phyloP scores from a whole-genome alignment of 2,113 vertebrate species.

The Cariama cristata region DNA sequence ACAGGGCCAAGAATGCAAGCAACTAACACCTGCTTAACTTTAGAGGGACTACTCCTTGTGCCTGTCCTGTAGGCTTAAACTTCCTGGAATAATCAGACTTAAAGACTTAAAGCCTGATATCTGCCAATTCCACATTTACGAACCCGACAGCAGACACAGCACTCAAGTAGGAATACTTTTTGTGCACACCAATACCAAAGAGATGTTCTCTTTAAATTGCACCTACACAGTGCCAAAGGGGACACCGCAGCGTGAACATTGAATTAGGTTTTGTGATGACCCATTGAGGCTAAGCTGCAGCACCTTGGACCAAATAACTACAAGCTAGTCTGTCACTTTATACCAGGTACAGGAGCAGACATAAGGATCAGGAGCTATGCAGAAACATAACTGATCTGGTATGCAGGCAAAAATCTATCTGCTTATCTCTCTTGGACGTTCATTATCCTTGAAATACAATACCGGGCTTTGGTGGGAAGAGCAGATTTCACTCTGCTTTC shows the following conservation, averaged over 20 bases:
- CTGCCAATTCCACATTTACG: not conserved
- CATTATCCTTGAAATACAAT: not conserved
- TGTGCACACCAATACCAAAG: not conserved
- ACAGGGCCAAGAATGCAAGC: not conserved
- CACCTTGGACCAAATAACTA: not conserved
- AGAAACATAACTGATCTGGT: not conserved
- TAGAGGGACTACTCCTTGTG: not conserved
- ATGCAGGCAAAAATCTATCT: not conserved
- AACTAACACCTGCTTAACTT: not conserved
- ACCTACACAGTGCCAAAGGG: not conserved
- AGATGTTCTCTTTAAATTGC: not conserved
- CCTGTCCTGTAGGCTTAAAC: not conserved
- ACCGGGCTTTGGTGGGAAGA: not conserved
- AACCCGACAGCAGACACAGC: not conserved
- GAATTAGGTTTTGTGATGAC: not conserved
- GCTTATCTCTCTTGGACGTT: not conserved
- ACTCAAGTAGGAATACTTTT: not conserved
- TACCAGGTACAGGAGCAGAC: not conserved
- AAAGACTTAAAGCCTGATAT: not conserved
- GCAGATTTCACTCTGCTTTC: not conserved
- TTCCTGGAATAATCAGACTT: not conserved
- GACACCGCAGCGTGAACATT: rapidly evolving
- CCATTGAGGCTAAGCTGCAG: not conserved
- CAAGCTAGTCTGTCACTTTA: not conserved
- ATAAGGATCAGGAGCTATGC: not conserved